Evolutionary conservation across 2,888 invertebrate species (phyloP), one percentile per base, ranked within the genome.

Genomic region (Adelognathus sp.): DNA sequence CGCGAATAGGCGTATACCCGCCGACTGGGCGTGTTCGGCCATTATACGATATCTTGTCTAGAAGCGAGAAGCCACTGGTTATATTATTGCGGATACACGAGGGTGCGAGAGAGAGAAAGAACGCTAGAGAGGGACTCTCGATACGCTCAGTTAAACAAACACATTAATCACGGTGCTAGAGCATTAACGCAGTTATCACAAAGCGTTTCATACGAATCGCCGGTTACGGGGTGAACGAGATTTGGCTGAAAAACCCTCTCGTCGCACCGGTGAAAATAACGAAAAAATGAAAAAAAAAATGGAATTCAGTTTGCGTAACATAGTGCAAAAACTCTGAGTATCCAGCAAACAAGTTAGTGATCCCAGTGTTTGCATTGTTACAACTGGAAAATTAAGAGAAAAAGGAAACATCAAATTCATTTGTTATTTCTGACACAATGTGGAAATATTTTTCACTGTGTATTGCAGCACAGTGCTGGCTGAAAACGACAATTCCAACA

Each of bases 1-100:
- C 29, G 14, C 9, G 18, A 14, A 9, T 46, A 72, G 63, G 44
- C 27, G 16, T 69, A 67, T 56, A n/a, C n/a, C 36, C 61, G 56
- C 24, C 56, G 16, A 44, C 29, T 36, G 60, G 67, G 61, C 46
- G 67, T 66, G 33, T 46, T 18, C 54, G 7, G 66, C 54, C 54
- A 69, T 69, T 73, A 69, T 50, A 27, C 50, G 33, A 33, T 66
- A 77, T 77, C 76, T 54, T 27, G 67, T 77, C 56, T 54, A 21
- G 44, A 9, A 63, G 46, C 29, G 29, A 39, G 54, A n/a, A n/a
- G 46, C 67, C 54, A 52, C n/a, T 69, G 14, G 16, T 69, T 18
- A 52, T 61, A 36, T 73, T 50, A 14, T 41, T 70, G 21, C 33
- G n/a, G 52, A 46, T 63, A 63, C n/a, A 24, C n/a, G 54, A 33